Base-by-base conservation (phyloP, 2,888 invertebrate species). In the Furcula furcula region DNA sequence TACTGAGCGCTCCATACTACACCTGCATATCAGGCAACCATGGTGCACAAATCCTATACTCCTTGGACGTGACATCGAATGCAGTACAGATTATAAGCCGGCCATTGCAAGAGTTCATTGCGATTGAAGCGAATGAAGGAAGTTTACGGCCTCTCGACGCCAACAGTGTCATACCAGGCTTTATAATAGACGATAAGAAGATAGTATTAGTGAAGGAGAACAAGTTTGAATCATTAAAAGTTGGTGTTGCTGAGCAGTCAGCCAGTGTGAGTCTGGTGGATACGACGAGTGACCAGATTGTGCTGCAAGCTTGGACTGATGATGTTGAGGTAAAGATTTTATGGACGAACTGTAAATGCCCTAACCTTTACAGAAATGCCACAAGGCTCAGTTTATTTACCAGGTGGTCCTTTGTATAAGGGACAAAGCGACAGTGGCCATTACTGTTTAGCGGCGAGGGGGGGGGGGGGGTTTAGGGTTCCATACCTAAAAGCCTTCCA, bases 1-100 rank as follows among this genome's bases (percentile, higher is more conserved):
- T 91, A 4, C 55, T 93, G 31, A 87, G 92, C 18, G 90, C 90
- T 1, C 90, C 91, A 4, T 92, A 91, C 69, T 93, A 92, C 71
- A 90, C 91, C 4, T 95, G 95, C 55, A 51, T 92, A 13, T 91
- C 92, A 0, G 90, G 88, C 7, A 76, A 72, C 4, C 40, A 39
- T 7, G 80, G 78, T 34, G 80, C 76, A 11, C 76, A 90, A 39
- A 84, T 92, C 40, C 65, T 95, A 10, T 86, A 93, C 18, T 90
- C 92, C 6, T 62, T 94, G 12, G 91, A 95, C 63, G 77, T 94
- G 6, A 84, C 89, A 1, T 86, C 91, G 0, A 74, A 89, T 25
- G 82, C 86, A 0, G 73, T 90, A 0, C 82, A 90, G 41, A 73
- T 88, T 26, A 80, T 90, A 46, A 76, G 83, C 49, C 86, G 88